Base-by-base conservation (phyloP, 2,888 invertebrate species). In the Chrysina gloriosa region DNA sequence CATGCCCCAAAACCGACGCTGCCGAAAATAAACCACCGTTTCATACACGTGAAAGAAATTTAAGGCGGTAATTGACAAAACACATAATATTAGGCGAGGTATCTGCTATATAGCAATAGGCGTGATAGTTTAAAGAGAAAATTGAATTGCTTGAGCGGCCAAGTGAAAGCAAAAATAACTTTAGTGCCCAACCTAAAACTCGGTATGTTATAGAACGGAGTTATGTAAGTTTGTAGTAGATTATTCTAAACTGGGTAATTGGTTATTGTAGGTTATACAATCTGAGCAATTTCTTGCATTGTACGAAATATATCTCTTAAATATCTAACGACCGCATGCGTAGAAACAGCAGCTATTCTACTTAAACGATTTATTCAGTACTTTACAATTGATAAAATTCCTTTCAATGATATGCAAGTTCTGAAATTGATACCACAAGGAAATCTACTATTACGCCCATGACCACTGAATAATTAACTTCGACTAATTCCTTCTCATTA, bases 91-190 rank as follows among this genome's bases (percentile, higher is more conserved):
- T 34, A 23, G 36, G 56, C 36, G 36, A 36, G 36, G 56, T 16
- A 16, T 4, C 27, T 6, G 50, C 16, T 27, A 5, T n/a, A n/a
- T 27, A 50, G 16, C 29, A 50, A 50, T 29, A 50, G 27, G 6
- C 50, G 14, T 27, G 19, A 16, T 45, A 45, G 42, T 21, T 19
- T 16, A n/a, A 16, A 9, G 21, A 36, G 36, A 54, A 36, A 16
- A 36, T n/a, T 5, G 6, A 36, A 56, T 36, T 36, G n/a, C 36
- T 29, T 36, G 2, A 23, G 11, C 5, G 16, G 36, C 11, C 19
- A 23, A 56, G 56, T 56, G 56, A 56, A 56, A 56, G 56, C 56
- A 56, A 56, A 36, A 56, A 56, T 56, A 56, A 14, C 34, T 23
- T 11, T 36, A n/a, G 34, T 19, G 56, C 56, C 56, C 39, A 36